Evolutionary conservation across 2,113 vertebrate genomes (phyloP).

Genomic region (Brienomyrus longianalis): DNA sequence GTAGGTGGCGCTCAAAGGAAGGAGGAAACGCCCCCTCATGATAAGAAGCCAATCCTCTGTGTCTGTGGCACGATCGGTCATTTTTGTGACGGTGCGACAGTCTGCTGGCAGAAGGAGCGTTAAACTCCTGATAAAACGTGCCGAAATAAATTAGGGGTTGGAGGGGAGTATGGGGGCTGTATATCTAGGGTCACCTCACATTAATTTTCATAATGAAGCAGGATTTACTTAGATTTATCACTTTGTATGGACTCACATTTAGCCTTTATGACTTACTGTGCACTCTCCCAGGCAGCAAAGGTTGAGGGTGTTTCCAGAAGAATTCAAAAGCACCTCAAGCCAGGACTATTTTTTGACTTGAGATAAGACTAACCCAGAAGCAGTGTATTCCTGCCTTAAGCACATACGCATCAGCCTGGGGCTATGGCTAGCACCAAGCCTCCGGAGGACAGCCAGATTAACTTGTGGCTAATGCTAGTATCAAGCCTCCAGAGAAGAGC

Average conservation of each 20-base stretch:
- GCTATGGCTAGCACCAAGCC: neutral
- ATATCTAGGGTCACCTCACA: neutral
- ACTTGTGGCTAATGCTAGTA: neutral
- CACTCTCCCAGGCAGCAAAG: neutral
- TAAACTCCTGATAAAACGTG: neutral
- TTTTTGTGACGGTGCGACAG: neutral
- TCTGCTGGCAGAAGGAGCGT: neutral
- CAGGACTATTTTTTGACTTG: neutral
- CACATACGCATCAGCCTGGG: neutral
- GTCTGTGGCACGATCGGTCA: neutral
- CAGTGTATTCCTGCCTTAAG: neutral
- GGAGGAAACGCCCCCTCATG: neutral
- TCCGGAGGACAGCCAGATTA: neutral
- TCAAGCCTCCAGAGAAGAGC: neutral
- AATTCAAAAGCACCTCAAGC: neutral
- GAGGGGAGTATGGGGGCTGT: neutral
- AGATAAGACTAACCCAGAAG: neutral
- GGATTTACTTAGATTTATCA: constrained; percentile 22
- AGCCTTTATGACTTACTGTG: neutral
- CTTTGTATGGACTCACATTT: constrained; percentile 26
- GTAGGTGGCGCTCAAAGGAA: constrained; percentile 54
- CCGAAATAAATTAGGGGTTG: neutral
- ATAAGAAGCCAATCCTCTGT: neutral
- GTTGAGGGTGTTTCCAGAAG: neutral
- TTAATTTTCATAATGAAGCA: neutral